Percentiles rank a stretch among this genome's conserved stretches.
Conservation (phyloP, 2,797 vertebrate species). For the Thamnophis elegans region DNA sequence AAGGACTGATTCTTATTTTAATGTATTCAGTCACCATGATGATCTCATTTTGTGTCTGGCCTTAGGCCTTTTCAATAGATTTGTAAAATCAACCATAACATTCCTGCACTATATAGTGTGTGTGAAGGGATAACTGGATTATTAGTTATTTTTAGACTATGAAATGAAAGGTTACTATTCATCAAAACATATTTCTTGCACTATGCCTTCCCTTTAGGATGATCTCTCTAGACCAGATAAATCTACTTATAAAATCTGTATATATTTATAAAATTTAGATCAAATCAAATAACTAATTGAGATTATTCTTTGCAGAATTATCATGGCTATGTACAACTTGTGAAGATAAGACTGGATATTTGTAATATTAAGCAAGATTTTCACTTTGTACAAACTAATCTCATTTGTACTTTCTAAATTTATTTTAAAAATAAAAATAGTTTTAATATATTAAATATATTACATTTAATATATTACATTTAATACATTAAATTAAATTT, state of each 20-base stretch:
- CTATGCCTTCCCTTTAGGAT: background rate
- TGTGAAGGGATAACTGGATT: background rate
- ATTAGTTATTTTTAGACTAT: slow-evolving; percentile 1
- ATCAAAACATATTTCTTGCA: background rate
- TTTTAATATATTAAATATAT: background rate
- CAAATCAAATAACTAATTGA: background rate
- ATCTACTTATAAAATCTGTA: background rate
- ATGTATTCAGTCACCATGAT: background rate
- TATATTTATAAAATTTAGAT: background rate
- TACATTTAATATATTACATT: background rate
- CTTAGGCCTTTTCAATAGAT: background rate
- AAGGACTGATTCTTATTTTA: background rate
- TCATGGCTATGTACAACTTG: background rate
- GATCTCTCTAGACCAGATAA: background rate
- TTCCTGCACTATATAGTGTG: background rate
- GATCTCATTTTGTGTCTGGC: slow-evolving; percentile 1
- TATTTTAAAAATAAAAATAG: background rate
- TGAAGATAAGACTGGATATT: background rate
- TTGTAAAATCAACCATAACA: slow-evolving; percentile 8
- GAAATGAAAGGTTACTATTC: background rate
- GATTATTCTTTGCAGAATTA: background rate
- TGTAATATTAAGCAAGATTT: background rate
- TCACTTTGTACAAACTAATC: background rate
- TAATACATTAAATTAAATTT: background rate
- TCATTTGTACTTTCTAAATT: background rate